These are phyloP conservation scores for Labeo calbasu DNA, from an alignment of 2,797 vertebrate genomes.

Conservation along the genomic window DNA sequence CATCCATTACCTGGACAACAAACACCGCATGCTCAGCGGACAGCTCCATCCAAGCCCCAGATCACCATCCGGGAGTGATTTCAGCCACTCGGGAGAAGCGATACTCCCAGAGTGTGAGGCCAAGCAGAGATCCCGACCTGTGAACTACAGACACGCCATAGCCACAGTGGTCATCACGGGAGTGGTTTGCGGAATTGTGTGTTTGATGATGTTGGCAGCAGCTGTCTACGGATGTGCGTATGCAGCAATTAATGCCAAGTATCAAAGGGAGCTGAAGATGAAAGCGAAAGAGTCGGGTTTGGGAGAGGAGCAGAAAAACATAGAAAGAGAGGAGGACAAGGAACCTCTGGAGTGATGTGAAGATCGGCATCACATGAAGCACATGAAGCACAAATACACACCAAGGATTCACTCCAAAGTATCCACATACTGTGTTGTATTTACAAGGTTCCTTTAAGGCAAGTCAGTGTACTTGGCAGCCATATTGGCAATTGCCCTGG, in stretches of 20 bases:
- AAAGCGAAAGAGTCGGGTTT: slow-evolving; percentile 70
- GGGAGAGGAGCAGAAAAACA: slow-evolving; percentile 65
- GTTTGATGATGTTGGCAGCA: slow-evolving; percentile 94
- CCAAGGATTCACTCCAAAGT: slow-evolving; percentile 16
- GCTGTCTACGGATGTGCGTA: slow-evolving; percentile 94
- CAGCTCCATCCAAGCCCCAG: slow-evolving; percentile 72
- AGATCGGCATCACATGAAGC: slow-evolving; percentile 11
- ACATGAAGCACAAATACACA: slow-evolving; percentile 24
- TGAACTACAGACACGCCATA: slow-evolving; percentile 89
- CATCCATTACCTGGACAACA: slow-evolving; percentile 76
- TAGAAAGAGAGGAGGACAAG: slow-evolving; percentile 76
- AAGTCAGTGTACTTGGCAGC: neutral
- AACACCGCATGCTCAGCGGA: slow-evolving; percentile 68
- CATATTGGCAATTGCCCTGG: neutral
- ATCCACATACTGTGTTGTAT: neutral
- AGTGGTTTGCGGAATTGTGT: slow-evolving; percentile 93
- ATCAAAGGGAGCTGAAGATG: slow-evolving; percentile 84
- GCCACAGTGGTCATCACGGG: slow-evolving; percentile 95
- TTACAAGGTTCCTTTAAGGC: neutral
- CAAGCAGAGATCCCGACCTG: slow-evolving; percentile 82
- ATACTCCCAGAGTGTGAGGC: slow-evolving; percentile 79
- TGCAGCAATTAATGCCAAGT: slow-evolving; percentile 90
- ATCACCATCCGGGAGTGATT: slow-evolving; percentile 46
- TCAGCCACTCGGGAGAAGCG: slow-evolving; percentile 52
- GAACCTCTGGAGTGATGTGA: slow-evolving; percentile 74